Base-by-base conservation (phyloP, 2,797 vertebrate genomes). In the Anguilla anguilla region DNA sequence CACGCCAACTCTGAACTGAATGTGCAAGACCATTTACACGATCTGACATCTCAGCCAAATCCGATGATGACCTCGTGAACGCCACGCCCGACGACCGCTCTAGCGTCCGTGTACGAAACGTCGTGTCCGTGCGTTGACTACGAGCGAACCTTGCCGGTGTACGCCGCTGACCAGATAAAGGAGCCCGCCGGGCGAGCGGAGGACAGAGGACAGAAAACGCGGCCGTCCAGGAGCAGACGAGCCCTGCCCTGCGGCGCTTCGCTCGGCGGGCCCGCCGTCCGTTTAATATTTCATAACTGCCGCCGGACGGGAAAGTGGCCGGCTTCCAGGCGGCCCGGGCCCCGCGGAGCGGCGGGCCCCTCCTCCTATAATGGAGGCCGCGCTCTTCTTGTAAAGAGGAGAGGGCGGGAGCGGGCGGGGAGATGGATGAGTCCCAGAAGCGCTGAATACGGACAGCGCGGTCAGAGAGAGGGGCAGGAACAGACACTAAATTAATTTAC, bases 401-500 rank as follows among this genome's bases (percentile, higher is more conserved):
- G 7, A 15, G 22, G 49, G 64, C 43, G 19, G 0, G 90, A 89
- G 87, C 83, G 93, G 92, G 93, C 93, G 92, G 86, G 91, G 94
- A 95, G 95, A 95, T 94, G 92, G 94, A 96, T 95, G 93, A 91
- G 94, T 93, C 90, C 90, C 91, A 94, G 92, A 93, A 94, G 93
- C 90, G 92, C 92, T 94, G 94, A 93, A 93, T 93, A 93, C 91
- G 93, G 92, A 95, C 87, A 82, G 91, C 91, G 90, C 91, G 89
- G 88, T 92, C 88, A 74, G 91, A 93, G 90, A 91, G 46, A 49
- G 93, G 92, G 91, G 91, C 87, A 89, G 90, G 92, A 93, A 94
- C 91, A 92, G 93, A 95, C 93, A 89, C 92, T 92, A 94, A 95
- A 95, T 95, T 94, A 94, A 95, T 95, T 95, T 95, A 91, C 89